Base-by-base conservation (phyloP, 2,888 invertebrate genomes). In the Scaptomyza cyrtandrae region DNA sequence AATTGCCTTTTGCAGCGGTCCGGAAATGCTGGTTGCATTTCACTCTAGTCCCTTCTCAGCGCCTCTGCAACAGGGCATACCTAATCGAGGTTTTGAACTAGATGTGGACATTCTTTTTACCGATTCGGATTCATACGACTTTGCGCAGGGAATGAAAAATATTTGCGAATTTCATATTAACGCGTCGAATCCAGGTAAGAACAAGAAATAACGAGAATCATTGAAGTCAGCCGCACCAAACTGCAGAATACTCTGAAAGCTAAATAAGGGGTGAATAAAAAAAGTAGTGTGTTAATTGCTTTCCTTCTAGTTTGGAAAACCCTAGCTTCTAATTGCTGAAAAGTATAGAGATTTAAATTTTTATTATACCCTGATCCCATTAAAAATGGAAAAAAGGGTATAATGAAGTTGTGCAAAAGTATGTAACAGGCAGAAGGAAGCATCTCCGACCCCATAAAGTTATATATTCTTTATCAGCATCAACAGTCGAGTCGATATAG, bases 51-150 rank as follows among this genome's bases (percentile, higher is more conserved):
- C 97, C 0, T 95, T 95, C 90, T 96, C 96, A 71, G 96, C 97
- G 55, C 97, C 97, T 3, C 92, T 96, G 55, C 95, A 95, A 58
- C 94, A 94, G 7, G 93, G 94, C 6, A 91, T 92, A 60, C 95
- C 96, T 0, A 93, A 97, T 60, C 93, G 96, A 4, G 96, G 96
- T 60, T 96, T 97, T 86, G 97, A 97, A 89, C 93, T 98, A 46
- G 95, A 96, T 83, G 96, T 97, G n/a, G 96, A 97, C 86, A 96
- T 98, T 41, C 94, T 97, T 41, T 97, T 97, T 90, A 96, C 96
- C 0, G 97, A 97, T 90, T 97, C 97, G 0, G 97, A 97, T 88
- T 96, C 97, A 0, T 93, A 96, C 53, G 97, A 97, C 90, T 97
- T 96, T 90, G 96, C 96, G 3, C 94, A 94, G 62, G 93, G 93